phyloP scores from a whole-genome alignment of 2,888 invertebrate genomes.

The Alcis repandata region DNA sequence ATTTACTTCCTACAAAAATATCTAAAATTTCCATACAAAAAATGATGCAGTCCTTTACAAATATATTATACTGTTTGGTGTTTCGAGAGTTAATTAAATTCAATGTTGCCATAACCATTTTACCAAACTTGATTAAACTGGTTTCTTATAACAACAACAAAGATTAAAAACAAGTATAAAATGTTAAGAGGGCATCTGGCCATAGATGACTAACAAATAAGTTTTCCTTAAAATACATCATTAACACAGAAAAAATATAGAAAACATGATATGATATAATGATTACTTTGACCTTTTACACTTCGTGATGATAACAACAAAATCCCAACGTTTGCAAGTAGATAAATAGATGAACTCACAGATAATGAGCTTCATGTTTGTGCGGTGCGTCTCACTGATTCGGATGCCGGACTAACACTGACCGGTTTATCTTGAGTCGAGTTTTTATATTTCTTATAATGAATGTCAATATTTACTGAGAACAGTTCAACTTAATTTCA shows the following conservation, averaged over 20 bases:
- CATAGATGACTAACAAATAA: not conserved
- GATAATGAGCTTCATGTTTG: constrained; percentile 58
- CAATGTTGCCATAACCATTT: not conserved
- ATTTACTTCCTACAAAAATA: not conserved
- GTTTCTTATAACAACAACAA: not conserved
- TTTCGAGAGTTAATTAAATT: not conserved
- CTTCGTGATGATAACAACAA: not conserved
- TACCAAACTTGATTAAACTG: not conserved
- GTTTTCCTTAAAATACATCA: not conserved
- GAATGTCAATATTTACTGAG: constrained; percentile 26
- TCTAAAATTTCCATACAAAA: not conserved
- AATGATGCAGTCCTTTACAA: not conserved
- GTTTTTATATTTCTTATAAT: constrained; percentile 34
- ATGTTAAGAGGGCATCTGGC: not conserved
- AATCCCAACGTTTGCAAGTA: not conserved
- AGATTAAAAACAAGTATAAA: not conserved
- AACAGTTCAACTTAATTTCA: not conserved
- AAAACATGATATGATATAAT: not conserved
- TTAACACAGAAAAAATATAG: not conserved
- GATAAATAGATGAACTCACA: constrained; percentile 54
- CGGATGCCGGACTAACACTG: constrained; percentile 57
- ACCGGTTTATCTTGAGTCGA: constrained; percentile 50
- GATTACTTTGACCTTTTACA: not conserved
- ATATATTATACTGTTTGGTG: not conserved
- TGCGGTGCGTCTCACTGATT: constrained; percentile 45